These are phyloP conservation scores for Rattus norvegicus DNA, from an alignment of 2,113 vertebrate genomes.

Conservation along the genomic window GRCr8 NC_086036.1:70884501-70885000, in stretches of 20 bases:
- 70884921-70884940: background rate
- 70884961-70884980: background rate
- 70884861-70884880: background rate
- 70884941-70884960: background rate
- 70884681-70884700: background rate
- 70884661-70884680: background rate
- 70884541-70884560: background rate
- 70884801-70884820: background rate
- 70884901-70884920: background rate
- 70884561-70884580: background rate
- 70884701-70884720: background rate
- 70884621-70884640: background rate
- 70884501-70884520: background rate
- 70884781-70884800: background rate
- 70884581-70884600: background rate
- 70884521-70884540: background rate
- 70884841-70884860: background rate
- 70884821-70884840: background rate
- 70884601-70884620: constrained; percentile 12
- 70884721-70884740: background rate
- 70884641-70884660: background rate
- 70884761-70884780: background rate
- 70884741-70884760: background rate
- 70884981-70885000: background rate
- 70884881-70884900: background rate